phyloP scores from a whole-genome alignment of 2,888 invertebrate genomes.

The Carabus problematicus region DNA sequence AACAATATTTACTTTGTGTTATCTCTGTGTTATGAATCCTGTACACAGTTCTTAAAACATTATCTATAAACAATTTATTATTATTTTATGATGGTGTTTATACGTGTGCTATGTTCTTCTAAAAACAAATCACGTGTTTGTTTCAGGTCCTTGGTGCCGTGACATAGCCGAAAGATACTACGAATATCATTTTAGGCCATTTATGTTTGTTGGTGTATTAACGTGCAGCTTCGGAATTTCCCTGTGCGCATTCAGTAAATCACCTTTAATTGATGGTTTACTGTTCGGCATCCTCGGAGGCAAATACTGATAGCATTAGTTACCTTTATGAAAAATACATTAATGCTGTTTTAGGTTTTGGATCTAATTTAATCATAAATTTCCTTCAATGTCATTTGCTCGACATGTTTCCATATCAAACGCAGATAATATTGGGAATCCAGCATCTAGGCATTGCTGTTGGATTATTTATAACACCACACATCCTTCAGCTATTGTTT shows the following conservation, averaged over 20 bases:
- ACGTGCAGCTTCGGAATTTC: conserved; percentile 14
- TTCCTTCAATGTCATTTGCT: conserved; percentile 62
- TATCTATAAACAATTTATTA: neutral
- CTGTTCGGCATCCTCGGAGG: conserved; percentile 29
- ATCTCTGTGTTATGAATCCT: neutral
- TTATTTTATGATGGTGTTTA: too few species aligned
- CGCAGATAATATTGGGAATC: conserved; percentile 58
- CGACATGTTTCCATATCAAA: conserved; percentile 61
- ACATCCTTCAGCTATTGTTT: conserved; percentile 59
- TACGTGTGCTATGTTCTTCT: too few species aligned
- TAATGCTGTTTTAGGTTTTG: conserved; percentile 58
- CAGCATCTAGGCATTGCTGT: conserved; percentile 61
- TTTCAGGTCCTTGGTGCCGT: conserved; percentile 34
- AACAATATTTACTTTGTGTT: neutral
- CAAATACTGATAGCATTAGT: neutral
- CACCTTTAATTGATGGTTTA: conserved; percentile 7
- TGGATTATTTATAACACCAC: conserved; percentile 61
- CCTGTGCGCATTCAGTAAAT: conserved; percentile 17
- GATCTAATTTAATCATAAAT: conserved; percentile 61
- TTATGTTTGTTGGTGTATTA: conserved; percentile 27
- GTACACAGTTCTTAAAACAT: neutral
- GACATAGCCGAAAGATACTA: conserved; percentile 23
- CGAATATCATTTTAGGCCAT: conserved; percentile 21
- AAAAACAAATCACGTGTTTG: conserved; percentile 7
- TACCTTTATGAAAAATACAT: neutral